Evolutionary conservation across 2,888 invertebrate species (phyloP).

Genomic region (Meloe dianella): DNA sequence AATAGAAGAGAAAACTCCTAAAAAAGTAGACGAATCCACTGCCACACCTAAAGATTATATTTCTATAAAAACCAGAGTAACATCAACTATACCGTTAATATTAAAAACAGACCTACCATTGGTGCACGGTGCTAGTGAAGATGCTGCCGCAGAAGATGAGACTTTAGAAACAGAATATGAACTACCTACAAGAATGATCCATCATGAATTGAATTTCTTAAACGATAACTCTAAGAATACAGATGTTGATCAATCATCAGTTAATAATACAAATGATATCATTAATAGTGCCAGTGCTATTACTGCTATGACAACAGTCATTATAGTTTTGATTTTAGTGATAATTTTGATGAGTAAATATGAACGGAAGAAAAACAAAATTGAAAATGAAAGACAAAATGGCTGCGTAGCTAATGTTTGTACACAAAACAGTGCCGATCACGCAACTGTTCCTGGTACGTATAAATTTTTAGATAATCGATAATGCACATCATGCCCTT

Average conservation of each 20-base stretch:
- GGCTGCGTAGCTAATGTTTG: conserved; percentile 60
- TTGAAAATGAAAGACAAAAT: conserved; percentile 57
- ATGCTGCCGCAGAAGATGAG: not conserved
- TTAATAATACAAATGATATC: conserved; percentile 28
- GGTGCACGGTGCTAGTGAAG: not conserved
- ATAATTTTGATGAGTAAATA: conserved; percentile 60
- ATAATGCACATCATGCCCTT: not conserved
- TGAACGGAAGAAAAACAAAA: conserved; percentile 58
- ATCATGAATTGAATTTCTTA: conserved; percentile 23
- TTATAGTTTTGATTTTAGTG: conserved; percentile 63
- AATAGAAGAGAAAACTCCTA: not conserved
- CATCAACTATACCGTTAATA: not conserved
- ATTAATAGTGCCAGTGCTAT: conserved; percentile 59
- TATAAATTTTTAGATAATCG: not conserved
- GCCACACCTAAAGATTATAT: not conserved
- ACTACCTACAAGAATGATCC: not conserved
- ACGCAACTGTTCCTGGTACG: conserved; percentile 65
- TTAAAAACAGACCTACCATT: not conserved
- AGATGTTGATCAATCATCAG: conserved; percentile 22
- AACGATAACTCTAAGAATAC: conserved; percentile 19
- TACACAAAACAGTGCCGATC: conserved; percentile 63
- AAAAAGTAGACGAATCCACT: not conserved
- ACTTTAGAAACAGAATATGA: not conserved
- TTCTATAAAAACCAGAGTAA: not conserved
- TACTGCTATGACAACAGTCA: conserved; percentile 63